Evolutionary conservation across 2,888 invertebrate genomes (phyloP), one percentile per base, ranked within the genome.

Genomic region (Gymnosoma rotundatum): DNA sequence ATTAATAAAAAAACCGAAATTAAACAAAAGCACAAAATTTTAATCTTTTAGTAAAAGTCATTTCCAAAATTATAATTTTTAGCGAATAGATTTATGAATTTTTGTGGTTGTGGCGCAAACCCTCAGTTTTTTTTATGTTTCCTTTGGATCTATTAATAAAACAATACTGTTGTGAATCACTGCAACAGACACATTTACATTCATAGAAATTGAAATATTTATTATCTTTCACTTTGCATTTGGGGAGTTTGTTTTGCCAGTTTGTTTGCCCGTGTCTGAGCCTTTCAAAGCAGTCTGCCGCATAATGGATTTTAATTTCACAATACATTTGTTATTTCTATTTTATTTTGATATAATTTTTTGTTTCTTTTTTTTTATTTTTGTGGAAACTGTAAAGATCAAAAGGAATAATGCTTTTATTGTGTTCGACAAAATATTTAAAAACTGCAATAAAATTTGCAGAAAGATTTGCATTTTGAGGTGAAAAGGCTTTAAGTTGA

Each of bases 291-390:
- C 52, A 66, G 70, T 84, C 78, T 81, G 84, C 78, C 70, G 78
- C 81, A 84, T 84, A 81, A 84, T 84, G 78, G 66, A 78, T 81
- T 84, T 84, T 78, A 84, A 84, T 84, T 78, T 84, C 73, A 74
- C 73, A 73, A 78, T 84, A 80, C 80, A 81, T 84, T 80, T 78
- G 67, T 83, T 80, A 80, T 74, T 78, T 16, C 56, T 58, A 73
- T 78, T 63, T 73, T 63, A 63, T 67, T 76, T 50, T 48, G n/a
- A 9, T 50, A n/a, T 10, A 21, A 3, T 21, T 56, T 32, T 74
- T 61, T 1, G 73, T 56, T 9, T 5, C 7, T 14, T 2, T 48
- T 25, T 48, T 48, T 14, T 45, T 56, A 16, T 48, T 50, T 60
- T 36, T n/a, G 25, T 38, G 50, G 10, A 4, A 14, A 61, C 38